Conservation (phyloP, 2,797 vertebrate species). For the Urosaurus nigricauda region DNA sequence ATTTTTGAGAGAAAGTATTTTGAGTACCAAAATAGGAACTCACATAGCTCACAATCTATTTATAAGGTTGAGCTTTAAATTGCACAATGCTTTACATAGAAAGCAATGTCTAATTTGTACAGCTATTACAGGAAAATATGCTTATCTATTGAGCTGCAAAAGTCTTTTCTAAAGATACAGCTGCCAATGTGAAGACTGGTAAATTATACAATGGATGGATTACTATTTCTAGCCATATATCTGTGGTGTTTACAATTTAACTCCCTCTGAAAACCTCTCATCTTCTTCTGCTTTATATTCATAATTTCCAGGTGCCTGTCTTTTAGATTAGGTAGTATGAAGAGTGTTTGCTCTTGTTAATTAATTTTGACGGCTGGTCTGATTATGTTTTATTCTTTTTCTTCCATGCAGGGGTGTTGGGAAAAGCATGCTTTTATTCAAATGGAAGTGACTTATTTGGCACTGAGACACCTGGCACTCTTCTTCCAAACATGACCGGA, state of each 20-base stretch:
- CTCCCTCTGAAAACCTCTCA: not conserved
- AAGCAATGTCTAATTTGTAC: constrained; percentile 45
- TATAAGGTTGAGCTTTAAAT: constrained; percentile 47
- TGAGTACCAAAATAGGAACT: constrained; percentile 40
- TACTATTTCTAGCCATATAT: constrained; percentile 7
- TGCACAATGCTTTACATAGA: not conserved
- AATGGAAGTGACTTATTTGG: constrained; percentile 76
- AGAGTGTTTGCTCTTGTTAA: constrained; percentile 12
- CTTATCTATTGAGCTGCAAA: constrained; percentile 40
- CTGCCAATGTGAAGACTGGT: constrained; percentile 34
- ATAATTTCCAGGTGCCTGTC: not conserved
- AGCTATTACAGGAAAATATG: constrained; percentile 34
- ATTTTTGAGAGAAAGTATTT: constrained; percentile 26
- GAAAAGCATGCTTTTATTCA: constrained; percentile 79
- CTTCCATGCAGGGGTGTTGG: constrained; percentile 79
- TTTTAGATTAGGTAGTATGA: too few species aligned
- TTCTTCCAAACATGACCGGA: constrained; percentile 57
- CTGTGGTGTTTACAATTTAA: constrained; percentile 16
- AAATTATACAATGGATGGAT: not conserved
- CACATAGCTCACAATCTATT: constrained; percentile 37
- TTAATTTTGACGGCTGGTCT: constrained; percentile 2
- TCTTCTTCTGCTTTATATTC: not conserved
- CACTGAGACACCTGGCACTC: constrained; percentile 60
- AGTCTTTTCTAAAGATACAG: constrained; percentile 52
- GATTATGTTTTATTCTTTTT: constrained; percentile 45